These are phyloP conservation scores for Pithys albifrons DNA, from an alignment of 2,113 vertebrate genomes.

Conservation along the genomic window DNA sequence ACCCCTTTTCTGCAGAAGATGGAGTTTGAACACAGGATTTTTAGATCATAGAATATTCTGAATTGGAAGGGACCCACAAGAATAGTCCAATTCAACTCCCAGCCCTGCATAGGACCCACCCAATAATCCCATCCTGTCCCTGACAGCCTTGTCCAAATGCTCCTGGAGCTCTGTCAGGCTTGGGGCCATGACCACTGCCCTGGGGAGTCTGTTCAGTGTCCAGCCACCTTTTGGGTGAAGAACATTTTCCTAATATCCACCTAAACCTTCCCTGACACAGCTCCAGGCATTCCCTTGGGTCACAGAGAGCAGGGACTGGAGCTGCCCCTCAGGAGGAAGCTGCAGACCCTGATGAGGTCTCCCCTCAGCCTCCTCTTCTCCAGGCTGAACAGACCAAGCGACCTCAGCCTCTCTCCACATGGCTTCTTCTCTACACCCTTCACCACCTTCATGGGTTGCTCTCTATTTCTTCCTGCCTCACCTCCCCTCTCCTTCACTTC, in stretches of 20 bases:
- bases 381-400: neutral
- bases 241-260: neutral
- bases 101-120: neutral
- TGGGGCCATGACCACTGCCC: neutral
- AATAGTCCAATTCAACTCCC: neutral
- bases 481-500: neutral
- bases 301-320: neutral
- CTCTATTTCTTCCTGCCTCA: neutral
- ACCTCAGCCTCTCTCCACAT: neutral
- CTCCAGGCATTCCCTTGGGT: neutral
- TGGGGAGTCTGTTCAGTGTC: neutral
- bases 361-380: neutral
- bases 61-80: neutral
- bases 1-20: neutral
- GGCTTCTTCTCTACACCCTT: neutral
- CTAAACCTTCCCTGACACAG: neutral
- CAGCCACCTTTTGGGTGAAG: neutral
- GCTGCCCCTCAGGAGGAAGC: neutral
- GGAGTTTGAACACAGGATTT: neutral
- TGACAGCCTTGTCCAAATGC: fast-evolving
- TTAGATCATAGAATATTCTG: neutral
- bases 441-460: neutral
- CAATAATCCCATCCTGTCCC: neutral
- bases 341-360: neutral
- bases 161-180: neutral